Evolutionary conservation across 2,113 vertebrate genomes (phyloP), one percentile per base, ranked within the genome.

Genomic region (Anarhynchus alexandrinus): DNA sequence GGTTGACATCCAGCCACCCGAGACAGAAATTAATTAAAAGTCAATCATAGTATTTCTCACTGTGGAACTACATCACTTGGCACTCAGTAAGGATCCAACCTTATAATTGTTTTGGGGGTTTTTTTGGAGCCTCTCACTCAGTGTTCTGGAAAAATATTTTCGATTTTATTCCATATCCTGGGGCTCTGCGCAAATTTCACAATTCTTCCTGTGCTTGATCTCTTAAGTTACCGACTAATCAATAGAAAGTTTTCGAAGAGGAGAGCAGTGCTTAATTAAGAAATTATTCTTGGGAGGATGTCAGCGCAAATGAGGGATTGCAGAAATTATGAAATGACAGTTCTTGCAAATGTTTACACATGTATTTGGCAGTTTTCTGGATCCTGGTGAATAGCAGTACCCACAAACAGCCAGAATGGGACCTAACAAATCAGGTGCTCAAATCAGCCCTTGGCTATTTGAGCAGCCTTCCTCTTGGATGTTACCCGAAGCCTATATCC

Each of bases 401-500:
- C 36, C 47, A 54, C 5, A 10, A 45, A 65, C 67, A 80, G 42
- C 5, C 23, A 27, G 36, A 80, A 30, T 2, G 5, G 16, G 8
- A 62, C 47, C 61, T 51, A 19, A 43, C 11, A 36, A 59, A 58
- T 47, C 62, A 47, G 47, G 38, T 32, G 59, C 52, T 72, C 40
- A 15, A 20, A 36, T 47, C 38, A 30, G 40, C 26, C 27, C 23
- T 13, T 15, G 58, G 34, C 74, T 52, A 15, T 18, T 21, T 5
- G 27, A 42, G n/a, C 42, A 52, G 42, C 72, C 17, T 29, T 67
- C 23, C 47, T 40, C 61, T 29, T 38, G 36, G n/a, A 22, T 30
- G 14, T 42, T 30, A 13, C 32, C 13, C 8, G 10, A 42, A 27
- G 38, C 0, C 5, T 5, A 11, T 1, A 0, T 30, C 47, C n/a